Percentiles rank a stretch among this genome's conserved stretches.
Evolutionary conservation across 2,888 invertebrate genomes (phyloP).

Genomic region (Magallana nippona): DNA sequence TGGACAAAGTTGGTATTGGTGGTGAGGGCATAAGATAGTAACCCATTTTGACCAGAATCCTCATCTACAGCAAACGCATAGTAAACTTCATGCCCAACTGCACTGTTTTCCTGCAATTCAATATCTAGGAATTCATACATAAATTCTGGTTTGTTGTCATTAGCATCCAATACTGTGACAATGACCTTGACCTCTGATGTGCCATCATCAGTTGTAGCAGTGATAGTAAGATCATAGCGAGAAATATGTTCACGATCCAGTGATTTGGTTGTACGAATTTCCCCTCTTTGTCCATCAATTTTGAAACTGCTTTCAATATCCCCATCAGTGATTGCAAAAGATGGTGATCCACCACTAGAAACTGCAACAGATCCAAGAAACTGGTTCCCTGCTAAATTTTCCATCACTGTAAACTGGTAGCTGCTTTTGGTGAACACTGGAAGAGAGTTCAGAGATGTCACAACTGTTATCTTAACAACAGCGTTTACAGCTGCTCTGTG

Average conservation of each 20-base stretch:
- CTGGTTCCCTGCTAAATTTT: neutral
- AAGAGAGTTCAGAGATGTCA: constrained; percentile 60
- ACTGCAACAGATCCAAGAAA: neutral
- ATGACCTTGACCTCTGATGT: constrained; percentile 90
- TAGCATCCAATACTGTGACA: constrained; percentile 87
- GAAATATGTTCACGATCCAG: constrained; percentile 91
- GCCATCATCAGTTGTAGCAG: constrained; percentile 89
- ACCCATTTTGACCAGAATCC: constrained; percentile 93
- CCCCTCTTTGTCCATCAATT: constrained; percentile 89
- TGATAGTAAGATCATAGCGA: constrained; percentile 89
- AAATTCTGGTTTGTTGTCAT: constrained; percentile 91
- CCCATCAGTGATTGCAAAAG: constrained; percentile 86
- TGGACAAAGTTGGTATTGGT: constrained; percentile 86
- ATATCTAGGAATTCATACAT: constrained; percentile 81
- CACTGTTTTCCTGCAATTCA: constrained; percentile 91
- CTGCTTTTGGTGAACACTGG: constrained; percentile 81
- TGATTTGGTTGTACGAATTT: constrained; percentile 88
- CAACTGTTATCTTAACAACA: constrained; percentile 68
- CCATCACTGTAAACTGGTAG: constrained; percentile 85
- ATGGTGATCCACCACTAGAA: constrained; percentile 52
- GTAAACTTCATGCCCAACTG: constrained; percentile 95
- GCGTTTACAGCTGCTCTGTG: constrained; percentile 60
- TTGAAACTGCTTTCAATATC: constrained; percentile 89
- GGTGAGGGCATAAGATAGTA: constrained; percentile 89
- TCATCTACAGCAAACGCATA: constrained; percentile 91